Evolutionary conservation across 2,888 invertebrate species (phyloP), one percentile per base, ranked within the genome.

Genomic region (Tillus elongatus): DNA sequence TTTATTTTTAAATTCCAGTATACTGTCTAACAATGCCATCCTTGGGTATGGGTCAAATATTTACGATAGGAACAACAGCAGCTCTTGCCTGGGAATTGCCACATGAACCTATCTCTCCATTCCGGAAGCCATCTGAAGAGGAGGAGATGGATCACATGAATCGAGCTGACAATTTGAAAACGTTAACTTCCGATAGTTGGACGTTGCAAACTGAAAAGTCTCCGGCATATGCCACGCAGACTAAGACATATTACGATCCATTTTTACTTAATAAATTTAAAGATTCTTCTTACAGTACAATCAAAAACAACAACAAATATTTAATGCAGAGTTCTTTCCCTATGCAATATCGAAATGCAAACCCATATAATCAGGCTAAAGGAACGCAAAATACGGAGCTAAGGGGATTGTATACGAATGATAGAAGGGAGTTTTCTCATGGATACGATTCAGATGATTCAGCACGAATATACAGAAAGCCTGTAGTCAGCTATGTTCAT

Each of bases 51-150:
- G 68, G 71, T 0, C 72, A 74, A 40, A 72, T 76, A 31, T 73
- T 82, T 42, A 71, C 81, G 6, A 68, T 78, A 51, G 85, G 85
- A 1, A 70, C 77, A 33, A 86, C 85, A 0, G 81, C 82, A 1
- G 83, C 84, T 0, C 61, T 86, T 49, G 85, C 86, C 2, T 86
- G 79, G 73, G 79, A 83, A 52, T 59, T 86, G 29, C 86, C 86
- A 0, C 75, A 78, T 42, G 75, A 78, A 45, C 75, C 79, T 0
- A 51, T 50, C 49, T 24, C 53, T 48, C n/a, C n/a, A n/a, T n/a
- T n/a, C 40, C 43, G 48, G 15, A 47, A 46, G 30, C 38, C 29
- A 24, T 32, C 44, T 10, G 46, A 45, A 36, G 13, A n/a, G n/a
- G n/a, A n/a, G n/a, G n/a, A n/a, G n/a, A n/a, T n/a, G n/a, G n/a